Base-by-base conservation (phyloP, 2,888 invertebrate genomes). In the Cyrtodaria siliqua region DNA sequence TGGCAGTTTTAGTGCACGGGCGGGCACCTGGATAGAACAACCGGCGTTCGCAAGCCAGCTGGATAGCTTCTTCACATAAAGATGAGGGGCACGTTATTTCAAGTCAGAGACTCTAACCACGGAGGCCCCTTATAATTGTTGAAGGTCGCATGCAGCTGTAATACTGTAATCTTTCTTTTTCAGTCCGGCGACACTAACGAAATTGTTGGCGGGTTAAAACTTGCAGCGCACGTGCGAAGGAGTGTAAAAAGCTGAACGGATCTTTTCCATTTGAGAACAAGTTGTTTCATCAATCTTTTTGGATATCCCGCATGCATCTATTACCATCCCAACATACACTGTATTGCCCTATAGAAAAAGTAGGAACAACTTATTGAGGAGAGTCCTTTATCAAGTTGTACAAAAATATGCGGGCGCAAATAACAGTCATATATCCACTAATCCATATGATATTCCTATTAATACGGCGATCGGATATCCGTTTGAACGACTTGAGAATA, bases 321-420 rank as follows among this genome's bases (percentile, higher is more conserved):
- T 44, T 70, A 18, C 42, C 60, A 0, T 27, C 24, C 0, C 23
- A 26, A 4, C 49, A 56, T 23, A 23, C 26, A 6, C 2, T 75
- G 2, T 75, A 75, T 42, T 79, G 79, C 50, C 72, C 69, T 12
- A 67, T 76, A n/a, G 69, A 73, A 40, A 80, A 80, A 52, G 73
- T 67, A 4, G 80, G 69, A 14, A 60, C 76, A 2, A 80, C 80
- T 1, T 80, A 76, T 50, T 80, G 80, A 64, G 76, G 38, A 33
- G 80, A 40, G 56, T 70, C n/a, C 47, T 80, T 2, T 72, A 70
- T 23, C 68, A 67, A 16, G 33, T 33, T 4, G 33, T 33, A 33
- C n/a, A n/a, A n/a, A n/a, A n/a, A n/a, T 26, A 29, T 20, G 33
- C 55, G 1, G 52, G 62, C 9, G 42, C 33, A 44, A 27, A 29